These are phyloP conservation scores for Drosophila gaucha DNA, from an alignment of 2,888 invertebrate genomes.

Conservation along the genomic window DNA sequence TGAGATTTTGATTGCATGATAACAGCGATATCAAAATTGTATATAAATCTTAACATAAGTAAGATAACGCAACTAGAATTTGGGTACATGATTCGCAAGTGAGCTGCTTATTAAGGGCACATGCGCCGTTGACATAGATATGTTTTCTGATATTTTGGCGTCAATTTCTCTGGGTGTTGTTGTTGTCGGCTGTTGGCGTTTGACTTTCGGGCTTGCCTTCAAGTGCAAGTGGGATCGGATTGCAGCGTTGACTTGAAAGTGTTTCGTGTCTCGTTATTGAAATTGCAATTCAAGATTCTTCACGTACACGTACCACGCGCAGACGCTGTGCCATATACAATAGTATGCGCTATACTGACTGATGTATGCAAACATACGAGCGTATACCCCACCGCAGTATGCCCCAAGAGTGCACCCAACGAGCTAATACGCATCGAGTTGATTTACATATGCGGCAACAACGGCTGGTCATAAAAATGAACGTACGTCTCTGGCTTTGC, in stretches of 20 bases:
- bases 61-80: too few species aligned
- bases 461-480: slow-evolving; percentile 62
- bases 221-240: slow-evolving; percentile 65
- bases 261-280: slow-evolving; percentile 77
- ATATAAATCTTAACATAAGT: too few species aligned
- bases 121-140: too few species aligned
- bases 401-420: not conserved
- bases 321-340: slow-evolving; percentile 12
- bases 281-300: slow-evolving; percentile 78
- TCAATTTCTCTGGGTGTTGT: slow-evolving; percentile 14
- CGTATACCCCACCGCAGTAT: not conserved
- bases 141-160: too few species aligned
- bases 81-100: too few species aligned
- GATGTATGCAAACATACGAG: not conserved
- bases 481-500: slow-evolving; percentile 48
- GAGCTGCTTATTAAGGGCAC: too few species aligned
- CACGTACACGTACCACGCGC: slow-evolving; percentile 66
- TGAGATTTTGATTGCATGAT: too few species aligned
- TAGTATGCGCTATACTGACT: not conserved
- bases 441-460: slow-evolving; percentile 68
- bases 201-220: slow-evolving; percentile 47
- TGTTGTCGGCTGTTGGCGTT: slow-evolving; percentile 7
- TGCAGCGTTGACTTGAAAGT: slow-evolving; percentile 67
- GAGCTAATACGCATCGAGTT: slow-evolving; percentile 56
- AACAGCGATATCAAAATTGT: too few species aligned